Base-by-base conservation (phyloP, 2,113 vertebrate genomes). In the Perca fluviatilis region DNA sequence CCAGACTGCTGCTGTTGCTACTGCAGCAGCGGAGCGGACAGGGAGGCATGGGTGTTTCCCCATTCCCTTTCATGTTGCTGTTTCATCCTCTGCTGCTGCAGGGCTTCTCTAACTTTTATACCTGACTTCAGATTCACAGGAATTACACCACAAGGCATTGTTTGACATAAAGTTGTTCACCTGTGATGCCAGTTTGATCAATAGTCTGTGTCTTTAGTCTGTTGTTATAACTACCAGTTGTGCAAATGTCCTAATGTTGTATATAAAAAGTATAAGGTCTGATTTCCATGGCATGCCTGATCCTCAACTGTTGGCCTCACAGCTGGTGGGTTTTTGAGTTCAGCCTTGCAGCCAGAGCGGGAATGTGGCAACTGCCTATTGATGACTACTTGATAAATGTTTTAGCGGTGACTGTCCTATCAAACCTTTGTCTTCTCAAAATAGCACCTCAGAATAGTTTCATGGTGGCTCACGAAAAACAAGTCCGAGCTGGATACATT, bases 301-400 rank as follows among this genome's bases (percentile, higher is more conserved):
- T 74, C 51, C 40, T 77, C 33, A 30, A 67, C 47, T n/a, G 62
- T 23, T 75, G 86, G 69, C 77, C 82, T 68, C 47, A 12, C 51
- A 11, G 78, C 82, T 25, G 53, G 23, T 18, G 57, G 88, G 87
- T 90, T 86, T 92, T 92, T 96, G 97, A 96, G 93, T 86, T 92
- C 92, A 91, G 88, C 87, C 90, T 97, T 96, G 94, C 97, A 95
- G 93, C 91, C 89, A 84, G 86, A 86, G 90, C 93, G 96, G 97
- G 97, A 98, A 98, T 98, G 97, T 97, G 83, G 94, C 97, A 91
- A 95, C 94, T 93, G 93, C 94, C 92, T 95, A 96, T 92, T 95
- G 96, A 96, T 95, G 93, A 93, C 95, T 94, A 96, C 96, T 91
- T 95, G 97, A 95, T 95, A 96, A 95, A 98, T 99, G 96, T 94